Evolutionary conservation across 2,888 invertebrate species (phyloP), one percentile per base, ranked within the genome.

Genomic region (Rhodophaea formosa): DNA sequence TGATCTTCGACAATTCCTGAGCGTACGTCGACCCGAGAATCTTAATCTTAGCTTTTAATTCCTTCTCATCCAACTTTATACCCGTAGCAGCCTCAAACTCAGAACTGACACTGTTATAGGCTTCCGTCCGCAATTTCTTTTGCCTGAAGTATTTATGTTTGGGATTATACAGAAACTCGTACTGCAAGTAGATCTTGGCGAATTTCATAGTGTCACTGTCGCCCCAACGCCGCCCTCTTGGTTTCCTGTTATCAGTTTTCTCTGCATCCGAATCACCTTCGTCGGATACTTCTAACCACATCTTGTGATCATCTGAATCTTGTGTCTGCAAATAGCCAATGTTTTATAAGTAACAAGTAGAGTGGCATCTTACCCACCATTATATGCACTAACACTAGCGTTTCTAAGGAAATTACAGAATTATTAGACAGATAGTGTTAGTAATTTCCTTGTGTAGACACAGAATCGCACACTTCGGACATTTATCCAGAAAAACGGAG

Each of bases 1-100:
- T 51, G 12, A 87, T 84, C 67, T 87, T 87, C 1, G 66, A 61
- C 30, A 86, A 61, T 65, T 87, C 86, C 63, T 86, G 84, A 32
- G 68, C 62, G 53, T 87, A 87, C 0, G 87, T 87, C 0, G 83
- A 83, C 45, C 79, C 72, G 1, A 87, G 70, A 57, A 76, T 84
- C 61, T 79, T 87, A 57, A 87, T 79, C 68, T 87, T 87, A 2
- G 71, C 70, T 63, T 74, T 51, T 35, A 51, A 12, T 17, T 51
- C 51, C 0, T 17, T 12, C 7, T 51, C 51, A 12, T 39, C 16
- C 1, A 51, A 35, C n/a, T 35, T 51, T 0, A 51, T 51, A 6
- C 51, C 51, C 0, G 51, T 51, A 0, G 51, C 51, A 2, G 51
- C 12, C 15, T 51, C 35, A n/a, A 51, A 51, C 8, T 51, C 51